Evolutionary conservation across 2,888 invertebrate species (phyloP), one percentile per base, ranked within the genome.

Genomic region (Flabesymbios commensalis): DNA sequence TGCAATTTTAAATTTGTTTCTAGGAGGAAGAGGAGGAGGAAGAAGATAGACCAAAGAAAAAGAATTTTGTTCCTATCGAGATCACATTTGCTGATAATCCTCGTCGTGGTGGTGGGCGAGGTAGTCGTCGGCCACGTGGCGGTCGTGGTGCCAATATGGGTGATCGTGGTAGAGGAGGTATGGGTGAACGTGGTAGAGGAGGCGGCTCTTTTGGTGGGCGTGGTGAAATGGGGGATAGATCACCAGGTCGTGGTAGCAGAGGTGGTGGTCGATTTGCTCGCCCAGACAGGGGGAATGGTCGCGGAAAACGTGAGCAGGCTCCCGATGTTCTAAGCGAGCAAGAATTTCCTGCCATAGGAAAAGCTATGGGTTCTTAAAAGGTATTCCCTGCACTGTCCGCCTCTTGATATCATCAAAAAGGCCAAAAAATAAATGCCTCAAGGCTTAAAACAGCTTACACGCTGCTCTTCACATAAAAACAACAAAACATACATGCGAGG

Each of bases 261-360:
- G 51, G 52, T 10, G 52, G 57, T 28, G 52, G 47, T 42, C 62
- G 72, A 42, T 71, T 72, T 2, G 51, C 32, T 24, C 26, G 51
- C 14, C 42, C 49, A 19, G 54, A 45, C 26, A 60, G 66, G 22
- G 65, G 72, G 32, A 68, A 63, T 52, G 68, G 72, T 26, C 64
- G 72, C 48, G 22, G 49, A 3, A 29, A 57, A 42, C 42, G 69
- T 7, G 68, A 70, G 10, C 82, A 82, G 69, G 75, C 80, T 33
- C 93, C 94, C 24, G 93, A 94, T 84, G 93, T 96, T 71, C 94
- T 94, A 83, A 94, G 95, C 85, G 94, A 93, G 87, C 90, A 90
- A 84, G 94, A 94, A 85, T 95, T 96, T 86, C 95, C 95, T 74
- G 92, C 93, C 81, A 88, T 95, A 83, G 91, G 45, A 5, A 29